A percentile compares a stretch with the other conserved stretches of the same genome.
Evolutionary conservation across 2,113 vertebrate genomes (phyloP).

Genomic region (Anseranas semipalmata): DNA sequence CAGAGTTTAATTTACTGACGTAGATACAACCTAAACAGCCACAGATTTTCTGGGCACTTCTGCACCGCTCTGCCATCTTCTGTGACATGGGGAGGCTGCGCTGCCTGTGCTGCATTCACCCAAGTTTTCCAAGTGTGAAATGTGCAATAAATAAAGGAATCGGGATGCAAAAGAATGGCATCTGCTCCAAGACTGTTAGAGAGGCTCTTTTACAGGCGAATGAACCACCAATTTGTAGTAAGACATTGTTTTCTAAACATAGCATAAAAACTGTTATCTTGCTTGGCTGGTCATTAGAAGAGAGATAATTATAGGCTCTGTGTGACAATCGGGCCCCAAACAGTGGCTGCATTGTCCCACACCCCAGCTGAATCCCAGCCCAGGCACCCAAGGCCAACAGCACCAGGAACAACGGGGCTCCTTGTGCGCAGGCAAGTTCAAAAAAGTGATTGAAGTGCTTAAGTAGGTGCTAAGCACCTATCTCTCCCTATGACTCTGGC

Average conservation of each 20-base stretch:
- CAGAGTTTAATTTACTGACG: not conserved
- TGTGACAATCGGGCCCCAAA: constrained; percentile 9
- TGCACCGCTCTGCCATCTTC: not conserved
- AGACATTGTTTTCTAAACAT: constrained; percentile 71
- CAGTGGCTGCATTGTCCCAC: constrained; percentile 40
- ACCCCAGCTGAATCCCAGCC: constrained; percentile 19
- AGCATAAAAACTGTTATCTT: constrained; percentile 67
- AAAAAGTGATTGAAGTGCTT: constrained; percentile 44
- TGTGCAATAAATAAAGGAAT: not conserved
- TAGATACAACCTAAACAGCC: not conserved
- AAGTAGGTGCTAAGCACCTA: constrained; percentile 59
- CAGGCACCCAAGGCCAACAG: constrained; percentile 10
- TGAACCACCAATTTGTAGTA: constrained; percentile 56
- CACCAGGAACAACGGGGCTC: constrained; percentile 17
- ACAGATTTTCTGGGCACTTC: not conserved
- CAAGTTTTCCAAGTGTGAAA: constrained; percentile 33
- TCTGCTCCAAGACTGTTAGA: constrained; percentile 19
- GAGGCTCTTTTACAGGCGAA: constrained; percentile 45
- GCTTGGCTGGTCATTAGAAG: constrained; percentile 68
- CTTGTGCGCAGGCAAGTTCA: constrained; percentile 49
- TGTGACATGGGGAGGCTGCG: not conserved
- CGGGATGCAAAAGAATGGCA: constrained; percentile 14
- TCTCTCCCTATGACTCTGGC: not conserved
- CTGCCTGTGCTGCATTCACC: not conserved
- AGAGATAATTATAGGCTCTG: constrained; percentile 59